Base-by-base conservation (phyloP, 2,113 vertebrate genomes). In the Corythoichthys intestinalis region DNA sequence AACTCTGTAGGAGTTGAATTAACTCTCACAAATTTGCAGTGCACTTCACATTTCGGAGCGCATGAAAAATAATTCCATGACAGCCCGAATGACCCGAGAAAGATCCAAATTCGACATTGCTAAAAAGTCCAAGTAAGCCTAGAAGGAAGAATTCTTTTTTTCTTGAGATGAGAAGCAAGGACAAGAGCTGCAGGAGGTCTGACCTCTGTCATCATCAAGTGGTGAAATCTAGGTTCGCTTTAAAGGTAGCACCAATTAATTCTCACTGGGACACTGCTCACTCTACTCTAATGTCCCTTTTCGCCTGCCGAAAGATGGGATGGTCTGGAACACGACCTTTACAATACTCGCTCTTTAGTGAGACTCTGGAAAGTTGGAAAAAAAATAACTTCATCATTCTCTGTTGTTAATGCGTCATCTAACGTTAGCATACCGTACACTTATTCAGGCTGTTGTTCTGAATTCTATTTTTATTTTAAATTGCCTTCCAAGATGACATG, bases 201-300 rank as follows among this genome's bases (percentile, higher is more conserved):
- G 81, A 85, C 85, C 81, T 85, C 81, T 72, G 80, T 72, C 80
- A 83, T 85, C 78, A 83, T 74, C 47, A 34, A 67, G 67, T 71
- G 82, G 71, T 54, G 52, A 78, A 82, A 90, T 74, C 49, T 66
- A 85, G 77, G 79, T 69, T 80, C 79, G 86, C 88, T 87, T 85
- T 71, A 69, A 56, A 56, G 81, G 78, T 87, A 83, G 73, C 78
- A 44, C 83, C 85, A 82, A 84, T 86, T 87, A 85, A 83, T 84
- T 86, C 77, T 74, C 53, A 67, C 72, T 65, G 66, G 17, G 68
- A 60, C 48, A 49, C 14, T 56, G 67, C 67, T 58, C 70, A 73
- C 59, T 75, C 35, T 69, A 59, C 74, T 72, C 69, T 69, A 76
- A 67, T 83, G 72, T 73, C 71, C 81, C 71, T 62, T 84, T 85